A percentile compares a stretch with the other conserved stretches of the same genome.
phyloP scores from a whole-genome alignment of 2,888 invertebrate genomes.

The Phortica magna region DNA sequence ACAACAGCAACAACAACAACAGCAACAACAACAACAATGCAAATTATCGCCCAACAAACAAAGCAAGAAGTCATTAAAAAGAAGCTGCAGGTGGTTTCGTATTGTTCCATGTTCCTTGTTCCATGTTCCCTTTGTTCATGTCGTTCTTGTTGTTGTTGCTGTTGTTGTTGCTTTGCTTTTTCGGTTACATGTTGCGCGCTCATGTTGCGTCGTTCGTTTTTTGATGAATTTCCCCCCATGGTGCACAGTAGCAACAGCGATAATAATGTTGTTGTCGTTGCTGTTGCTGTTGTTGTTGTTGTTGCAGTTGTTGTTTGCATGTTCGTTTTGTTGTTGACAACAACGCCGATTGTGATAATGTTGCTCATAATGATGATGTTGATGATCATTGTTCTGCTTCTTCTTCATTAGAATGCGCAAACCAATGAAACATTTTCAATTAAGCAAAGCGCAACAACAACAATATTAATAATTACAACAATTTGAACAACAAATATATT shows the following conservation, averaged over 20 bases:
- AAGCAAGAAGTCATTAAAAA: neutral
- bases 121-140: too few species aligned
- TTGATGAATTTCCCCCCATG: too few species aligned
- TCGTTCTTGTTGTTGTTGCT: slow-evolving; percentile 9
- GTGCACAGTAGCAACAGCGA: too few species aligned
- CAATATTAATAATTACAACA: neutral
- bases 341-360: too few species aligned
- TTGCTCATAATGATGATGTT: neutral
- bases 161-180: too few species aligned
- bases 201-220: too few species aligned
- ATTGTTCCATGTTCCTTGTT: too few species aligned
- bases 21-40: neutral
- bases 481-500: slow-evolving; percentile 9
- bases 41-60: neutral
- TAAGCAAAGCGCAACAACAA: slow-evolving; percentile 47
- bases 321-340: too few species aligned
- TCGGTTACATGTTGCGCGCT: too few species aligned
- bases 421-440: slow-evolving; percentile 56
- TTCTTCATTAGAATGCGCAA: too few species aligned
- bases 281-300: slow-evolving; percentile 41
- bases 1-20: neutral
- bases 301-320: slow-evolving; percentile 11
- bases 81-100: neutral
- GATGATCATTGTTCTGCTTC: neutral
- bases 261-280: neutral